phyloP scores from a whole-genome alignment of 2,113 vertebrate species.

The Saimiri boliviensis region DNA sequence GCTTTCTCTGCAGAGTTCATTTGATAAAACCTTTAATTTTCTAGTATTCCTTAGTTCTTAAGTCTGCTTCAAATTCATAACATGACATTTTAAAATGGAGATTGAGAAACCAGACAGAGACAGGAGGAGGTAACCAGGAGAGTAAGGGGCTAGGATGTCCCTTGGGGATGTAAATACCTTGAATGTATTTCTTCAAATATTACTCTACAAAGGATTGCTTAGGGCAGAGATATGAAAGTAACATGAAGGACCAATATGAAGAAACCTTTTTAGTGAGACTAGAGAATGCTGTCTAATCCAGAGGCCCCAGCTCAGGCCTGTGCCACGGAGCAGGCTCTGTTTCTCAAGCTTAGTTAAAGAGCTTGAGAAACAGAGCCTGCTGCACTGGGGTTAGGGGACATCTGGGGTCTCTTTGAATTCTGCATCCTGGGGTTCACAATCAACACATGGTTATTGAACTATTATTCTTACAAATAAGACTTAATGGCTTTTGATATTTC shows the following conservation, averaged over 20 bases:
- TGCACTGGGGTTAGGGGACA: not conserved
- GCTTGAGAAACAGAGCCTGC: not conserved
- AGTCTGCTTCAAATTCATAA: not conserved
- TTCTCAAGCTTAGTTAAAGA: not conserved
- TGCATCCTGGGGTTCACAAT: not conserved
- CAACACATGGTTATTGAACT: not conserved
- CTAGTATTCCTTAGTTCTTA: not conserved
- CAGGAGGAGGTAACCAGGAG: not conserved
- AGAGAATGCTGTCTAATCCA: not conserved
- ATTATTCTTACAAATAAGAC: slow-evolving; percentile 7
- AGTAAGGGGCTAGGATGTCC: not conserved
- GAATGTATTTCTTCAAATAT: slow-evolving; percentile 25
- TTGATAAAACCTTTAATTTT: not conserved
- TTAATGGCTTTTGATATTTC: not conserved
- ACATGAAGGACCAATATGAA: not conserved
- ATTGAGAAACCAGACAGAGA: not conserved
- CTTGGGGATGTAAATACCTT: not conserved
- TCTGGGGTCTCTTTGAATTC: not conserved
- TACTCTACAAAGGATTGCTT: not conserved
- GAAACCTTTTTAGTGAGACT: not conserved
- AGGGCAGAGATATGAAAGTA: not conserved
- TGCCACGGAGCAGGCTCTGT: not conserved
- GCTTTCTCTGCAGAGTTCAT: not conserved
- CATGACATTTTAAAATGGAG: not conserved
- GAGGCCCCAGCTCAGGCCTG: not conserved